Evolutionary conservation across 2,113 vertebrate species (phyloP).

Genomic region (Ictidomys tridecemlineatus): DNA sequence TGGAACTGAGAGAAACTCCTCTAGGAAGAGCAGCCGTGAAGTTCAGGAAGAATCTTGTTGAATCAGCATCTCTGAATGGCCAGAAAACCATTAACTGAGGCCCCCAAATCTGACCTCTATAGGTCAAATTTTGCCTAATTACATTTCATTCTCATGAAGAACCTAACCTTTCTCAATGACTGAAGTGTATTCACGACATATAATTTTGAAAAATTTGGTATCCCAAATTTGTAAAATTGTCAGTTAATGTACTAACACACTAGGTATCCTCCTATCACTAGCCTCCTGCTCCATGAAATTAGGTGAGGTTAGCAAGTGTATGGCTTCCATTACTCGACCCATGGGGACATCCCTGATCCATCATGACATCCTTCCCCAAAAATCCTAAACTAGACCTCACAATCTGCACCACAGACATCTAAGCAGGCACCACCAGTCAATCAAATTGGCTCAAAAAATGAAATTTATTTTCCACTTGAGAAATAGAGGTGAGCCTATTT

Average conservation of each 20-base stretch:
- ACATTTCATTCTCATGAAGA: neutral
- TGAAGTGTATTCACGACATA: neutral
- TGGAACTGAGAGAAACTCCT: neutral
- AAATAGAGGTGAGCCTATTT: neutral
- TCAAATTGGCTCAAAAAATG: neutral
- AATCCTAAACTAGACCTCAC: neutral
- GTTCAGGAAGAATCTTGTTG: neutral
- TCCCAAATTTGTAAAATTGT: neutral
- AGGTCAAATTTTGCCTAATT: neutral
- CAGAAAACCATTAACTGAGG: neutral
- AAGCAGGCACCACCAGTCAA: neutral
- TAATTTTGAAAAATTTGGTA: neutral
- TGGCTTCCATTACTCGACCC: neutral
- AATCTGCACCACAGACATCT: too few species aligned
- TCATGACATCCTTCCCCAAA: neutral
- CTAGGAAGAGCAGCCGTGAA: neutral
- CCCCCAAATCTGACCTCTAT: neutral
- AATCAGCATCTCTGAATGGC: neutral
- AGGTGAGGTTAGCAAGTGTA: neutral
- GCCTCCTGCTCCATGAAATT: neutral
- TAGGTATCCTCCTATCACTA: neutral
- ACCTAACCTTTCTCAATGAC: neutral
- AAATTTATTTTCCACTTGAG: neutral
- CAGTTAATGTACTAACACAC: neutral
- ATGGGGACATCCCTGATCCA: neutral